phyloP scores from a whole-genome alignment of 2,888 invertebrate genomes.

The Eupithecia vulgata region DNA sequence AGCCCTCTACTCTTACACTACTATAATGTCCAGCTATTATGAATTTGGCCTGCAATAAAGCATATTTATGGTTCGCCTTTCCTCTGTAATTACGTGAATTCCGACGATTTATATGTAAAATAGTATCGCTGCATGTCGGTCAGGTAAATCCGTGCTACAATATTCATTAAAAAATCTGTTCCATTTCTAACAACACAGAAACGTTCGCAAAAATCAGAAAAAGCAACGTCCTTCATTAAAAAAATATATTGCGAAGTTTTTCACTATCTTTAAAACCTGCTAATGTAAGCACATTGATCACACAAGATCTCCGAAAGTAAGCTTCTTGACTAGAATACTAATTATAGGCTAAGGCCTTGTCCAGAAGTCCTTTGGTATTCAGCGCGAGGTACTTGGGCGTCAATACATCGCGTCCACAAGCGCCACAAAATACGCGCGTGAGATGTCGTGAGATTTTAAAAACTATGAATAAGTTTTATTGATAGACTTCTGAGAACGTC shows the following conservation, averaged over 20 bases:
- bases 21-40: slow-evolving; percentile 55
- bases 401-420: too few relatives aligned
- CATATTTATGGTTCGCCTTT: slow-evolving; percentile 70
- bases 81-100: slow-evolving; percentile 67
- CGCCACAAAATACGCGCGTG: too few relatives aligned
- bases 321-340: too few relatives aligned
- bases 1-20: not conserved
- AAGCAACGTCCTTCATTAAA: too few relatives aligned
- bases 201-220: not conserved
- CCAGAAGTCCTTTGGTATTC: too few relatives aligned
- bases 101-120: slow-evolving; percentile 72
- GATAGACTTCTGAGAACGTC: too few relatives aligned
- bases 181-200: not conserved
- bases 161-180: slow-evolving; percentile 1
- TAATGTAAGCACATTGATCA: not conserved
- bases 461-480: too few relatives aligned
- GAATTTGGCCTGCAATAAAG: slow-evolving; percentile 69
- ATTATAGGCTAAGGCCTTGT: too few relatives aligned
- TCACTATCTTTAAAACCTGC: not conserved
- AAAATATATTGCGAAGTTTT: too few relatives aligned
- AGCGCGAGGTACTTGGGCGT: too few relatives aligned
- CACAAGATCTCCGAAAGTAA: not conserved
- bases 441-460: too few relatives aligned
- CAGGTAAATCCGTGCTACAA: slow-evolving; percentile 1
- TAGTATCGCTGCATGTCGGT: slow-evolving; percentile 40